Percentiles rank a stretch among this genome's conserved stretches.
phyloP scores from a whole-genome alignment of 1,140 invertebrate genomes.

The Protaetia brevitarsis region DNA sequence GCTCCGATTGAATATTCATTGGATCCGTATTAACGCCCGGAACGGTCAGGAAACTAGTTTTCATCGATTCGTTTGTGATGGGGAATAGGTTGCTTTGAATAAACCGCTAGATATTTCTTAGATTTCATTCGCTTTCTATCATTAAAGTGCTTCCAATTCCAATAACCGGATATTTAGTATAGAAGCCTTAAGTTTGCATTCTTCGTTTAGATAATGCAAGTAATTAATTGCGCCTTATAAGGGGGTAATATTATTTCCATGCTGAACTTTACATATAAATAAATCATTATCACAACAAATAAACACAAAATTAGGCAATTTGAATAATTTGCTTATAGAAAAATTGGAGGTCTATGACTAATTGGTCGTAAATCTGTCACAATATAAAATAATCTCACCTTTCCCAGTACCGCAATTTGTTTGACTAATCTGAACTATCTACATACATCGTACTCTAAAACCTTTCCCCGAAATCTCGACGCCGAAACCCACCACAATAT shows the following conservation, averaged over 20 bases:
- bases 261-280: too few species aligned
- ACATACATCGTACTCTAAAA: background rate
- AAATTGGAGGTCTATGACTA: too few species aligned
- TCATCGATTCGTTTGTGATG: background rate
- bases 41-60: background rate
- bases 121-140: conserved; percentile 1
- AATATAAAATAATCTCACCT: conserved; percentile 1
- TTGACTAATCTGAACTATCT: background rate
- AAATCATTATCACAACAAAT: too few species aligned
- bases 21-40: background rate
- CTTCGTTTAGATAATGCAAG: too few species aligned
- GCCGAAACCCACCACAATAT: background rate
- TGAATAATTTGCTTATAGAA: too few species aligned
- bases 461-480: background rate
- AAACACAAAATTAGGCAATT: too few species aligned
- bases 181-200: too few species aligned
- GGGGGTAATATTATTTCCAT: too few species aligned
- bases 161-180: too few species aligned
- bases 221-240: too few species aligned
- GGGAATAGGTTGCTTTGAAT: background rate
- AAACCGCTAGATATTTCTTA: background rate
- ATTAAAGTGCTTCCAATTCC: too few species aligned
- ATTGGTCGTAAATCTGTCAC: background rate
- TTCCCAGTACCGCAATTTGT: background rate
- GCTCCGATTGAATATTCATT: conserved; percentile 5